Conservation (phyloP, 2,888 invertebrate species). For the Chromoteleia sp. region DNA sequence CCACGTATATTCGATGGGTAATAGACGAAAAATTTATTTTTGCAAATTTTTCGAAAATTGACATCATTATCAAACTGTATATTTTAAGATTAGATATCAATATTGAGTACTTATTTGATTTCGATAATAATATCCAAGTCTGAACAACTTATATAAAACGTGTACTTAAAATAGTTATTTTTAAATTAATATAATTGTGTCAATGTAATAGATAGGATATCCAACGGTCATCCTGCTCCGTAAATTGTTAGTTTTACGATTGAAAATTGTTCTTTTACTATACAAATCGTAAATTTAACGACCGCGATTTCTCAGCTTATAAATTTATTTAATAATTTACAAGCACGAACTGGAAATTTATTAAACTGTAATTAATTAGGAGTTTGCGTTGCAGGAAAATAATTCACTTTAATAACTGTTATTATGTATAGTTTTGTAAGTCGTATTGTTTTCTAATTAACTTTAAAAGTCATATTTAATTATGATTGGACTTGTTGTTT, state of each 20-base stretch:
- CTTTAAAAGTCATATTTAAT: background rate
- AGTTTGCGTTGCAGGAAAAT: constrained; percentile 24
- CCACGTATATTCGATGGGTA: no score
- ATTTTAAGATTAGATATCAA: no score
- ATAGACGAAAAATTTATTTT: no score
- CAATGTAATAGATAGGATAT: background rate
- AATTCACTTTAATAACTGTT: constrained; percentile 32
- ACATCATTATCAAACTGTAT: no score
- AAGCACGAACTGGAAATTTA: constrained; percentile 21
- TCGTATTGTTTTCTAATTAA: constrained; percentile 25
- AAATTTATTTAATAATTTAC: constrained; percentile 48
- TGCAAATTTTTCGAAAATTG: no score
- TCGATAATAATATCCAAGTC: no score
- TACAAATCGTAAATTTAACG: constrained; percentile 29
- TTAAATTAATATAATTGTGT: background rate
- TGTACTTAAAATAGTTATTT: no score
- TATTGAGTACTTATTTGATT: no score
- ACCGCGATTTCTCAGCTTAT: constrained; percentile 34
- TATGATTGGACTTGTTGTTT: background rate
- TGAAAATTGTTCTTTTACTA: constrained; percentile 15
- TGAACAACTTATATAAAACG: no score
- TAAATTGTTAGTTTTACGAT: constrained; percentile 10
- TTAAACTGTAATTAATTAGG: constrained; percentile 42
- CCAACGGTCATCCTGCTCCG: background rate
- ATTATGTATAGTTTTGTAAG: constrained; percentile 12